Percentiles rank a stretch among this genome's conserved stretches.
These are phyloP conservation scores for Agrochola circellaris DNA, from an alignment of 2,888 invertebrate species.

Conservation along the genomic window DNA sequence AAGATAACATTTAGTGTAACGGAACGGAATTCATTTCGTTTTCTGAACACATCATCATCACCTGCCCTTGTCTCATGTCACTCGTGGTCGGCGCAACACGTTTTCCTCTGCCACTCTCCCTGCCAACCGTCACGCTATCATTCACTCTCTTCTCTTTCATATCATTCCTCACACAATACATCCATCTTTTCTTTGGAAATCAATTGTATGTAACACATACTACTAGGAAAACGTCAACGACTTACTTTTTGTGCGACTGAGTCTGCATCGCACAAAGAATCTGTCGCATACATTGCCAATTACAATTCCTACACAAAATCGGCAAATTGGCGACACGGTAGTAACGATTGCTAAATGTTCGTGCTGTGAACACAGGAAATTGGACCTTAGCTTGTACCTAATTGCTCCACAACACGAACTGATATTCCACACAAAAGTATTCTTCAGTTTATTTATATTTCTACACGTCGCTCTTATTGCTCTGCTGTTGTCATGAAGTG, in stretches of 20 bases:
- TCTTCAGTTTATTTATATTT: background rate
- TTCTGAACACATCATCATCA: background rate
- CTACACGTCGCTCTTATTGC: conserved; percentile 1
- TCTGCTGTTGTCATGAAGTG: conserved; percentile 12
- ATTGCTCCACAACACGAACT: conserved; percentile 1
- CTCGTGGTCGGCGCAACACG: too few relatives aligned
- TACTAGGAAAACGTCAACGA: background rate
- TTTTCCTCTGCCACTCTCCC: too few relatives aligned
- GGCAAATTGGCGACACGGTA: background rate
- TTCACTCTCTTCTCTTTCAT: too few relatives aligned
- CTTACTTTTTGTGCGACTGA: background rate
- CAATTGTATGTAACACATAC: background rate
- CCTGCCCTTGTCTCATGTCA: too few relatives aligned
- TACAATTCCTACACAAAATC: background rate
- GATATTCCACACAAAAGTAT: background rate
- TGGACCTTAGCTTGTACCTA: background rate
- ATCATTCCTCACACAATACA: background rate
- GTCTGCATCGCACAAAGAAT: conserved; percentile 4
- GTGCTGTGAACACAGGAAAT: background rate
- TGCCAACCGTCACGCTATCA: too few relatives aligned
- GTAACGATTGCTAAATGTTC: background rate
- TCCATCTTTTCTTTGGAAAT: background rate
- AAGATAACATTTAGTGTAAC: too few relatives aligned
- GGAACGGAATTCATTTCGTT: too few relatives aligned
- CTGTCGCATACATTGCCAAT: background rate